A percentile compares a stretch with the other conserved stretches of the same genome.
phyloP scores from a whole-genome alignment of 1,140 invertebrate genomes.

The Drosophila persimilis region DNA sequence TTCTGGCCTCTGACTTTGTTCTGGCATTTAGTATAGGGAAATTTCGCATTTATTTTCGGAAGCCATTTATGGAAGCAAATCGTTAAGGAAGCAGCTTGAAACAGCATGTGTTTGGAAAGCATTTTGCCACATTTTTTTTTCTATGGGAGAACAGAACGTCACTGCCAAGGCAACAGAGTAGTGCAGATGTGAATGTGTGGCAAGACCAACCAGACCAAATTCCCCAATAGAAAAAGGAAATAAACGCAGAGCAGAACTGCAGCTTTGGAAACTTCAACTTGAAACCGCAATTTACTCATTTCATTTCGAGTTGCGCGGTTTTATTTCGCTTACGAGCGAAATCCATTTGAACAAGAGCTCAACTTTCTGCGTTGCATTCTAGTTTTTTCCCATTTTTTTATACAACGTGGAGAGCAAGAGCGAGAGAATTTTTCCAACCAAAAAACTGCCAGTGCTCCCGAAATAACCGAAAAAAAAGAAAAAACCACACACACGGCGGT shows the following conservation, averaged over 20 bases:
- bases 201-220: constrained; percentile 15
- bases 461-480: constrained; percentile 9
- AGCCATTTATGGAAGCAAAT: constrained; percentile 30
- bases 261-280: constrained; percentile 62
- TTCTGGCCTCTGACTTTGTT: constrained; percentile 26
- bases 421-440: constrained; percentile 25
- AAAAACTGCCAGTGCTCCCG: constrained; percentile 29
- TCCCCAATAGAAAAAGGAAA: constrained; percentile 2
- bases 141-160: not conserved
- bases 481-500: constrained; percentile 36
- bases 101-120: not conserved
- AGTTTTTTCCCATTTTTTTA: constrained; percentile 47
- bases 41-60: constrained; percentile 28
- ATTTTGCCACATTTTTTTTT: not conserved
- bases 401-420: not conserved
- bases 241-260: constrained; percentile 23
- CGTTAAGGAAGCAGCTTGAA: constrained; percentile 20
- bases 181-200: constrained; percentile 14
- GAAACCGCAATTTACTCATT: constrained; percentile 80
- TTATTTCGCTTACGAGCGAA: constrained; percentile 73
- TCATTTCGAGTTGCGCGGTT: constrained; percentile 75
- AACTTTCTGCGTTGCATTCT: constrained; percentile 51
- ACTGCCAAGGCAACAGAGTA: constrained; percentile 15
- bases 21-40: constrained; percentile 29
- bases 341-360: constrained; percentile 66